phyloP scores from a whole-genome alignment of 2,888 invertebrate species.

The Ennomos erosarius region DNA sequence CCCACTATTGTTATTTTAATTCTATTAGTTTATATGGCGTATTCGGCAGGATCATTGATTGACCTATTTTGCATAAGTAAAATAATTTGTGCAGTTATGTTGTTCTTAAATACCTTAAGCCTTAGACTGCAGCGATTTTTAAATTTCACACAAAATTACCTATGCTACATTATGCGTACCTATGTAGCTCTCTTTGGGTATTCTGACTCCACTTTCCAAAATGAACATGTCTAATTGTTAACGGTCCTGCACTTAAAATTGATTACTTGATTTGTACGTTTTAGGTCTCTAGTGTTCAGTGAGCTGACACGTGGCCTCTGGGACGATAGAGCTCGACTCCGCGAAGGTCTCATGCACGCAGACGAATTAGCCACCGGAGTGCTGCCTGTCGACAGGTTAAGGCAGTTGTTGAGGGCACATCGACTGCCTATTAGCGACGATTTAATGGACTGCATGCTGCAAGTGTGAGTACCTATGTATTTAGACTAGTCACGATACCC shows the following conservation, averaged over 20 bases:
- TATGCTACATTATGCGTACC: no score
- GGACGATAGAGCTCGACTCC: slow-evolving; percentile 85
- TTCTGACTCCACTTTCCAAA: no score
- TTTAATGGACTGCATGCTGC: slow-evolving; percentile 88
- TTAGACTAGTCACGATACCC: not conserved
- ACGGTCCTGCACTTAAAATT: slow-evolving; percentile 13
- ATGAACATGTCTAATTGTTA: no score
- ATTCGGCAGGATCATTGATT: no score
- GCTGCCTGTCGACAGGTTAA: slow-evolving; percentile 84
- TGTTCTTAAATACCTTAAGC: no score
- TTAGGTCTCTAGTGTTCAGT: slow-evolving; percentile 89
- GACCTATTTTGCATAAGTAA: no score
- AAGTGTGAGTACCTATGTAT: slow-evolving; percentile 82
- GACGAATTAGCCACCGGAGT: slow-evolving; percentile 82
- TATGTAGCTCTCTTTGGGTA: no score
- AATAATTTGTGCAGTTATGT: no score
- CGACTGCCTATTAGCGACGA: slow-evolving; percentile 88
- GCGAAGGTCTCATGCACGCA: slow-evolving; percentile 70
- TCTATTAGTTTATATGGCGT: no score
- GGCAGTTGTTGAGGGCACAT: slow-evolving; percentile 88
- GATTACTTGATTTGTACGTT: slow-evolving; percentile 47
- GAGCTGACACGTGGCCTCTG: slow-evolving; percentile 90
- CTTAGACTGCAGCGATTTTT: no score
- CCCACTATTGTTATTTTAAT: no score
- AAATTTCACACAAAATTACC: no score